Evolutionary conservation across 2,888 invertebrate genomes (phyloP).

Genomic region (Acrobasis suavella): DNA sequence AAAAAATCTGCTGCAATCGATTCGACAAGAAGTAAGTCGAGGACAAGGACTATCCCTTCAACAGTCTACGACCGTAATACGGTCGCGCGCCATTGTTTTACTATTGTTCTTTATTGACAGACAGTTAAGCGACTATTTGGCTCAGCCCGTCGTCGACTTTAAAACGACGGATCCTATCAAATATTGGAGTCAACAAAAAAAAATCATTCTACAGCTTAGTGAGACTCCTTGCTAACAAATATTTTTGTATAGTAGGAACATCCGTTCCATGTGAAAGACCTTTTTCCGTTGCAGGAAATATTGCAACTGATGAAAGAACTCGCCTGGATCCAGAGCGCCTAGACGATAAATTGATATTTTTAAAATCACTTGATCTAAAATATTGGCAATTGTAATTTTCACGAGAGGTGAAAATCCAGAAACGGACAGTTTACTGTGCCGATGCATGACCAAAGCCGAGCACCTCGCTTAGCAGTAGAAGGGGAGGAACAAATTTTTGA

Average conservation of each 20-base stretch:
- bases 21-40: conserved; percentile 27
- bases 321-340: conserved; percentile 28
- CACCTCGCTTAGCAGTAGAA: too few species aligned
- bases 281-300: conserved; percentile 32
- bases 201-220: conserved; percentile 32
- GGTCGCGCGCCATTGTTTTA: too few species aligned
- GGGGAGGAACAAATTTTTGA: too few species aligned
- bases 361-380: background rate
- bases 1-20: conserved; percentile 34
- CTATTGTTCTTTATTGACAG: too few species aligned
- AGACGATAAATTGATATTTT: conserved; percentile 1
- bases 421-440: background rate
- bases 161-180: conserved; percentile 33
- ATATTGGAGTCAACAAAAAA: conserved; percentile 29
- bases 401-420: background rate
- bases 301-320: conserved; percentile 31
- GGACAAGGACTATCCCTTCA: conserved; percentile 28
- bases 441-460: too few species aligned
- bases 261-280: conserved; percentile 31
- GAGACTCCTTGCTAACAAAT: conserved; percentile 33
- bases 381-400: background rate
- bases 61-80: too few species aligned
- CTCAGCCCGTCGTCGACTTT: conserved; percentile 36
- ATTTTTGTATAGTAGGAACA: conserved; percentile 36
- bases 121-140: conserved; percentile 31